Evolutionary conservation across 2,888 invertebrate species (phyloP), one percentile per base, ranked within the genome.

Genomic region (Euzophera pinguis): DNA sequence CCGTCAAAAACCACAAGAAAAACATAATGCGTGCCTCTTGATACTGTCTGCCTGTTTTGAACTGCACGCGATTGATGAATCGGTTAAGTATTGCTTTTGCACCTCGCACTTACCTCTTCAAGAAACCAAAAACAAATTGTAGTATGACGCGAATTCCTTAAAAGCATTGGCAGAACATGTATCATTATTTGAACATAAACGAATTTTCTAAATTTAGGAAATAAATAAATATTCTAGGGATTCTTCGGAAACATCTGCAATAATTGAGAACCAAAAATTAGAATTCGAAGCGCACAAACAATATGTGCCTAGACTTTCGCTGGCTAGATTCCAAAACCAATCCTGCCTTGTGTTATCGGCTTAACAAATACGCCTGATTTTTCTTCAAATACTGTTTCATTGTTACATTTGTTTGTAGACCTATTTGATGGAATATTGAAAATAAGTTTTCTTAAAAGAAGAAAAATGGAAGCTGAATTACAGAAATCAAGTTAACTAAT

Each of bases 221-320:
- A 22, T 3, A 22, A 22, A 3, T 22, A 22, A 22, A 22, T 22
- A 22, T 22, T 2, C 22, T 5, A 22, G 22, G 22, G 3, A 22
- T 22, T 2, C 5, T 22, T 22, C 22, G 3, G 22, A 22, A 22
- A 43, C 22, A 42, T 22, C 42, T 29, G 43, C 13, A 38, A 29
- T 13, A 43, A 8, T 43, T 43, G 12, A 3, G 10, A 9, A 5
- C 13, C 14, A 34, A 34, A 32, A 32, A 13, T 45, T 45, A 29
- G 45, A 34, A 45, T 45, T 16, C 16, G 32, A 43, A 32, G 45
- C 45, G 13, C 5, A 29, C 45, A 45, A 45, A 10, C 45, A 45
- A 45, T 45, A 45, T 45, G 34, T 14, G 45, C 32, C 34, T 32
- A 10, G 16, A 45, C 14, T 43, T 43, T 43, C 5, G 45, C 45